Conservation (phyloP, 2,797 vertebrate species). For the Gymnocypris eckloni region DNA sequence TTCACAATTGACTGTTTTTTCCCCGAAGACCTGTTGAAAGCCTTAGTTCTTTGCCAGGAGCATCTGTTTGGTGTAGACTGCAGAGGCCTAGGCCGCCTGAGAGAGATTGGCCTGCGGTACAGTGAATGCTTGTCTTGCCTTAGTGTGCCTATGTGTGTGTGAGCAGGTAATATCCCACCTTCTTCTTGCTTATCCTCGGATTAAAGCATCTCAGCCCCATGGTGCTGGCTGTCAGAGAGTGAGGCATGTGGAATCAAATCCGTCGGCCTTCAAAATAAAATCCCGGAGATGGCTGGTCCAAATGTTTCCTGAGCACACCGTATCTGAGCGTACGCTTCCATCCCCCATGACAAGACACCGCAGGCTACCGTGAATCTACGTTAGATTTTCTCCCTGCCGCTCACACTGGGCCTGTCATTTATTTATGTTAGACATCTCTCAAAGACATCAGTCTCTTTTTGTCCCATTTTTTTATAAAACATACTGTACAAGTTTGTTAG, state of each 20-base stretch:
- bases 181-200: constrained; percentile 51
- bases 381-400: constrained; percentile 30
- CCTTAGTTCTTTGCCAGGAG: background rate
- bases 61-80: constrained; percentile 47
- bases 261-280: constrained; percentile 44
- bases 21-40: constrained; percentile 44
- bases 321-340: constrained; percentile 35
- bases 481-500: constrained; percentile 38
- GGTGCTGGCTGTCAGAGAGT: constrained; percentile 46
- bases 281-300: constrained; percentile 25
- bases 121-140: constrained; percentile 33
- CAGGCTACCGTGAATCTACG: constrained; percentile 38
- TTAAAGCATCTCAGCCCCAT: constrained; percentile 53
- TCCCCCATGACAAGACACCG: constrained; percentile 39
- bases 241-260: constrained; percentile 55
- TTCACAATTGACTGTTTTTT: constrained; percentile 9
- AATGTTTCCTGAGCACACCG: constrained; percentile 38
- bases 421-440: constrained; percentile 34
- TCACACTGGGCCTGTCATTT: constrained; percentile 46
- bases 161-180: constrained; percentile 40
- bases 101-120: constrained; percentile 46
- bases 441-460: constrained; percentile 40
- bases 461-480: constrained; percentile 16
- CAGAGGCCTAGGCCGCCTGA: constrained; percentile 15
- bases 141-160: constrained; percentile 14